Conservation (phyloP, 2,888 invertebrate species). For the Leptinotarsa peninsularis region DNA sequence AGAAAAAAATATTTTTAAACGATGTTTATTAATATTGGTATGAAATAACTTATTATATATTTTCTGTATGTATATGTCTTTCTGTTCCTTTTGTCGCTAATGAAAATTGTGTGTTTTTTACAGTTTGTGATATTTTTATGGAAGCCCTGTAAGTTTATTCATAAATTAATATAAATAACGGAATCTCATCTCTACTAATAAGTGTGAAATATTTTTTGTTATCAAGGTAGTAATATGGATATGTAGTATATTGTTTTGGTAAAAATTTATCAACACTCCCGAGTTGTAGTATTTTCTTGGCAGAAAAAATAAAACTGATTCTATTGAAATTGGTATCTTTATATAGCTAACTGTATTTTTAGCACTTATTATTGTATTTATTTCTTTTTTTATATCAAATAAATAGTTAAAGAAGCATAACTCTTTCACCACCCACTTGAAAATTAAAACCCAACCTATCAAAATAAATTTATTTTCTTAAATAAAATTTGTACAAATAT, state of each 20-base stretch:
- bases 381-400: constrained; percentile 55
- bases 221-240: constrained; percentile 28
- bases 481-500: constrained; percentile 3
- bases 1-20: no score
- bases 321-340: constrained; percentile 42
- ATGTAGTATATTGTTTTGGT: constrained; percentile 22
- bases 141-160: constrained; percentile 43
- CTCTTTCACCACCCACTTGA: not conserved
- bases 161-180: constrained; percentile 45
- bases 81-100: constrained; percentile 21
- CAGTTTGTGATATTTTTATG: constrained; percentile 43
- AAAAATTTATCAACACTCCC: constrained; percentile 22
- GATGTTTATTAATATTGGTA: constrained; percentile 2
- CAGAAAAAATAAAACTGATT: constrained; percentile 44
- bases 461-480: constrained; percentile 29
- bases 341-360: constrained; percentile 52
- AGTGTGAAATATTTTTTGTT: constrained; percentile 44
- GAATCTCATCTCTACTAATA: constrained; percentile 53
- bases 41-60: constrained; percentile 13
- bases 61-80: constrained; percentile 19
- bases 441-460: constrained; percentile 12
- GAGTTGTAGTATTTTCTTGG: constrained; percentile 34
- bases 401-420: constrained; percentile 43
- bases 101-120: constrained; percentile 32
- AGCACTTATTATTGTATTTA: constrained; percentile 54